phyloP scores from a whole-genome alignment of 2,888 invertebrate species.

The Vannuccia rotundouncinata region DNA sequence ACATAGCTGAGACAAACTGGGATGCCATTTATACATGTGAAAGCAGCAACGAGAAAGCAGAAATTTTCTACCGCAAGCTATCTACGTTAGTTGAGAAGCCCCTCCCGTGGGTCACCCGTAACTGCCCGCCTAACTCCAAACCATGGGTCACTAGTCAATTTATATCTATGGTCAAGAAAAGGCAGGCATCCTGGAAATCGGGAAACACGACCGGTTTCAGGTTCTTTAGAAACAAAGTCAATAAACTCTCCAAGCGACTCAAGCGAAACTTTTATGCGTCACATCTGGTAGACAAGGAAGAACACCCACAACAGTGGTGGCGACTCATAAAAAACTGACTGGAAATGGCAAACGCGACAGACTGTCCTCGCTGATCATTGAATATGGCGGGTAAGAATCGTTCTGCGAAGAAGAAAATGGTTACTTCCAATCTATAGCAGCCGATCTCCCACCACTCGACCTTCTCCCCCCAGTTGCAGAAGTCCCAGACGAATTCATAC shows the following conservation, averaged over 20 bases:
- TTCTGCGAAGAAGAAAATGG: background rate
- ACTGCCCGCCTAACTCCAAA: background rate
- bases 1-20: background rate
- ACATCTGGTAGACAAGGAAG: background rate
- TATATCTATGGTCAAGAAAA: background rate
- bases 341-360: background rate
- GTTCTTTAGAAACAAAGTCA: constrained; percentile 7
- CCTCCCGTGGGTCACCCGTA: background rate
- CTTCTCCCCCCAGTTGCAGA: background rate
- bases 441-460: background rate
- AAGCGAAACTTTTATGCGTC: background rate
- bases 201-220: background rate
- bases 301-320: background rate
- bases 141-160: background rate
- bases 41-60: constrained; percentile 5
- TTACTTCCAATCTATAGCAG: background rate
- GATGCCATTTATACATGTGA: background rate
- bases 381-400: background rate
- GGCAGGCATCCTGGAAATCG: background rate
- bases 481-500: background rate
- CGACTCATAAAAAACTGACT: background rate
- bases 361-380: background rate
- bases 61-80: background rate
- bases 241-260: constrained; percentile 4
- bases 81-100: background rate